Base-by-base conservation (phyloP, 2,888 invertebrate species). In the Caradrina clavipalpis region DNA sequence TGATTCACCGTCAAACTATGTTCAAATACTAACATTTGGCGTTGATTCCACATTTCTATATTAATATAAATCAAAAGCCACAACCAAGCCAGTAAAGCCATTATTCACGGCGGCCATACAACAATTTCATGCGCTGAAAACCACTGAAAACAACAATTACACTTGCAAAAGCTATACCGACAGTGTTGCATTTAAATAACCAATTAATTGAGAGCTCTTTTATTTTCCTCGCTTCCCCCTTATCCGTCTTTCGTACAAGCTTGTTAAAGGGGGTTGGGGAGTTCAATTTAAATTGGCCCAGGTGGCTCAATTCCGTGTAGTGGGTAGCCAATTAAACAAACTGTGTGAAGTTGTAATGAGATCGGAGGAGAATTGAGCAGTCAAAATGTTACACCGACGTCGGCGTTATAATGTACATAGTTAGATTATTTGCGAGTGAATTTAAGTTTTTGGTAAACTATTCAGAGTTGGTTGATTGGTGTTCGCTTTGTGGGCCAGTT, bases 261-360 rank as follows among this genome's bases (percentile, higher is more conserved):
- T 50, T 55, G 22, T 59, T 45, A 17, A n/a, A 56, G 54, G 69
- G 19, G 58, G 64, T 45, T 26, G 39, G 61, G 64, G 22, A 72
- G 87, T 60, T 78, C 85, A 76, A 64, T 47, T 68, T 83, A 82
- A 74, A 81, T 76, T 86, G 86, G 89, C 26, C 56, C 80, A 73
- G 81, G 83, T 80, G 62, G 59, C 64, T 82, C 72, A 69, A 83
- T 84, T 82, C 79, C 79, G 81, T 77, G 82, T 87, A 80, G 73
- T 81, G 86, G 86, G 84, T 81, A 87, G 84, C 87, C 88, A 89
- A 89, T 89, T 89, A 88, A 89, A 88, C 88, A 87, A 88, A 88
- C 85, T 85, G 84, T 80, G 78, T 78, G 67, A 89, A 89, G 79
- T 89, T 88, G 85, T 89, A 89, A 89, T 88, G 89, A 89, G 88